phyloP scores from a whole-genome alignment of 1,140 invertebrate genomes.

The Sarcophaga bullata region DNA sequence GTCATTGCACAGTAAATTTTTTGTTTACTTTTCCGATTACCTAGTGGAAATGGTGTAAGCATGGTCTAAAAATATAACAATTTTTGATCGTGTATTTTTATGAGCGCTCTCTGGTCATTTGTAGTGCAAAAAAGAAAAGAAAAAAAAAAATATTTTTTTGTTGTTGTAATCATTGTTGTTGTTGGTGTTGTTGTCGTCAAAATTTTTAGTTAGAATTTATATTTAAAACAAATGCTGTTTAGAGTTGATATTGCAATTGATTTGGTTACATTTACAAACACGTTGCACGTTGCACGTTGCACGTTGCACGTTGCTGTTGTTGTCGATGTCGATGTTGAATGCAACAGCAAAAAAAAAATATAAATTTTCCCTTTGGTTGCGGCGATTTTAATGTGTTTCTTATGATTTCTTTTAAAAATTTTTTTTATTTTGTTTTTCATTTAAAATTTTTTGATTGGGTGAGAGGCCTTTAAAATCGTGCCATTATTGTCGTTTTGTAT shows the following conservation, averaged over 20 bases:
- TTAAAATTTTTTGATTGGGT: conserved; percentile 9
- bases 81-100: not conserved
- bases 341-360: not conserved
- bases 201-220: conserved; percentile 20
- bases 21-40: too few relatives aligned
- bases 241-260: too few relatives aligned
- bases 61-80: not conserved
- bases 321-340: too few relatives aligned
- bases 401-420: conserved; percentile 7
- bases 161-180: not conserved
- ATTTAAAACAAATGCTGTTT: conserved; percentile 9
- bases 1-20: too few relatives aligned
- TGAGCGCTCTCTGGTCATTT: not conserved
- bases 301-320: conserved; percentile 2
- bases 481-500: conserved; percentile 14
- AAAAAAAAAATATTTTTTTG: too few relatives aligned
- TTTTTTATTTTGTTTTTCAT: not conserved
- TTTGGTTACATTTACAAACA: conserved; percentile 8
- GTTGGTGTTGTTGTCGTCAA: not conserved
- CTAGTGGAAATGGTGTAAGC: not conserved
- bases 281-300: conserved; percentile 1
- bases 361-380: not conserved
- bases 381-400: not conserved
- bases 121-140: not conserved
- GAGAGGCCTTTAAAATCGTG: conserved; percentile 31